These are phyloP conservation scores for Siniperca obscura DNA, from an alignment of 2,797 vertebrate species.

Conservation along the genomic window DNA sequence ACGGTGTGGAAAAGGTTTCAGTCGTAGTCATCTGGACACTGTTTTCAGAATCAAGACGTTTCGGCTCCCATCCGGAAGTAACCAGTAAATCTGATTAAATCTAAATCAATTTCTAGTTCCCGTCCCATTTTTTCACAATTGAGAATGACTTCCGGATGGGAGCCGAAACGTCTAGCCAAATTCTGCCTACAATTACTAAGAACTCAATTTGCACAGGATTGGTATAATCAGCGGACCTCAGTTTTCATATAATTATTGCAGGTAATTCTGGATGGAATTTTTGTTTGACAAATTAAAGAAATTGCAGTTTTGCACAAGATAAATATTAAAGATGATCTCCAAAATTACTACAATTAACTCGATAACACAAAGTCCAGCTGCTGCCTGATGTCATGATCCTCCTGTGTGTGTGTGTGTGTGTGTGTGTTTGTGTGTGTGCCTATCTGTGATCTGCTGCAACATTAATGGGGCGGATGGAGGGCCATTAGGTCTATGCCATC, in stretches of 20 bases:
- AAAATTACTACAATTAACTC: neutral
- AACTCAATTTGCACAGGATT: neutral
- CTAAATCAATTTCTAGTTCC: too few species aligned
- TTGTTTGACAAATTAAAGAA: neutral
- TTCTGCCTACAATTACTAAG: neutral
- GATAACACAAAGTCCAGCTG: neutral
- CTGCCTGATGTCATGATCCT: constrained; percentile 41
- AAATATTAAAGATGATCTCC: neutral
- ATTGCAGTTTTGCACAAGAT: neutral
- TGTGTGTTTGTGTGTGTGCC: neutral
- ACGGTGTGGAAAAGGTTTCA: too few species aligned
- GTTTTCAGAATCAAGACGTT: too few species aligned
- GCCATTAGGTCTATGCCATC: constrained; percentile 65
- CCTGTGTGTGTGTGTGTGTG: neutral
- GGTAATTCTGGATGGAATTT: neutral
- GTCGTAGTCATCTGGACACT: too few species aligned
- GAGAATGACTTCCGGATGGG: too few species aligned
- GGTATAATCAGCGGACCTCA: neutral
- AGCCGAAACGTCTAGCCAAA: neutral
- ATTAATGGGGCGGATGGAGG: constrained; percentile 58
- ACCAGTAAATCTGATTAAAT: too few species aligned
- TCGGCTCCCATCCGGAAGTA: too few species aligned
- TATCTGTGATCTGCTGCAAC: constrained; percentile 40
- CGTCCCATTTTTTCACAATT: too few species aligned
- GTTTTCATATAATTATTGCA: neutral